These are phyloP conservation scores for Odontamblyopus lacepedii DNA, from an alignment of 2,797 vertebrate genomes.

Conservation along the genomic window DNA sequence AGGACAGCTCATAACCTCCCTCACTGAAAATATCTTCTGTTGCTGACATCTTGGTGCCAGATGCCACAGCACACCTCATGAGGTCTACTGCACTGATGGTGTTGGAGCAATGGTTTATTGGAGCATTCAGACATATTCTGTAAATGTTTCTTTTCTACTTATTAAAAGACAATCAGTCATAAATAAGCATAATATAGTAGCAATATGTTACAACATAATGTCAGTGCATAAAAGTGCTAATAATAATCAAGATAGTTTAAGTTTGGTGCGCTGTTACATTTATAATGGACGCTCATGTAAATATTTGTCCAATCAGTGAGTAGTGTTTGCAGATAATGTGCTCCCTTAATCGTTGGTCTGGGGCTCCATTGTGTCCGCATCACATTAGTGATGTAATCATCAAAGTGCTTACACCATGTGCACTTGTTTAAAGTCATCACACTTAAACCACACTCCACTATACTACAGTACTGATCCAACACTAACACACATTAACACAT, in stretches of 20 bases:
- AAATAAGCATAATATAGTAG: background rate
- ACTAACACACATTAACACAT: background rate
- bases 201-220: too few relatives aligned
- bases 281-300: constrained; percentile 10
- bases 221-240: too few relatives aligned
- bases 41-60: constrained; percentile 16
- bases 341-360: constrained; percentile 40
- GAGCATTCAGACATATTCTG: background rate
- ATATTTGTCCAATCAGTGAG: constrained; percentile 31
- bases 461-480: background rate
- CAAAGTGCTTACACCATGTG: constrained; percentile 17
- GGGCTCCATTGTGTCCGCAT: constrained; percentile 14
- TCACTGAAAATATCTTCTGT: constrained; percentile 10
- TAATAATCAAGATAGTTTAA: background rate
- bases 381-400: constrained; percentile 34
- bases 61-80: constrained; percentile 9
- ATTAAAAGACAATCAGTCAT: background rate
- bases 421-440: background rate
- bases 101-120: background rate
- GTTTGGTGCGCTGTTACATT: constrained; percentile 1
- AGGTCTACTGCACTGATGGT: constrained; percentile 1
- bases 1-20: background rate
- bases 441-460: background rate
- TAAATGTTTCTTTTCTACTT: background rate
- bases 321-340: constrained; percentile 23